Base-by-base conservation (phyloP, 2,888 invertebrate species). In the Microplitis manilae region DNA sequence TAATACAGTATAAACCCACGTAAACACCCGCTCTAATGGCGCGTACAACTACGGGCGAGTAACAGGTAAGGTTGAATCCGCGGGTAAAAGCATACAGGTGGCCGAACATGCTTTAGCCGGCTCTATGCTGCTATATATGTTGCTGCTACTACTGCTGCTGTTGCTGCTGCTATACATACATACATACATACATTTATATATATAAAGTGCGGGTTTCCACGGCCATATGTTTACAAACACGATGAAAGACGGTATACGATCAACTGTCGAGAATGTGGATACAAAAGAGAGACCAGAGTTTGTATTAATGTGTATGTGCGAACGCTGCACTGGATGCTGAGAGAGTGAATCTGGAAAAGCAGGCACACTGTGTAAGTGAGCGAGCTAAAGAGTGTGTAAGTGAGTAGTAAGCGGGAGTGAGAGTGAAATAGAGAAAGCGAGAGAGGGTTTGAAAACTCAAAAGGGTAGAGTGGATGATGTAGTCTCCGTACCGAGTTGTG, bases 11-110 rank as follows among this genome's bases (percentile, higher is more conserved):
- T 30, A 20, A 9, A 41, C 68, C 50, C 13, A 13, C 15, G n/a
- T 17, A 70, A 30, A 15, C 41, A 70, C 69, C 17, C 41, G 38
- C 41, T 76, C 67, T 73, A 68, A 76, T 77, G 79, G 78, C 75
- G 77, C 79, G 79, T 20, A 38, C 59, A 77, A 40, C 65, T 73
- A 83, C 50, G 8, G 85, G 83, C 83, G 87, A 87, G 89, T 89
- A 89, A 89, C 89, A 89, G 88, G 89, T 89, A 89, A 89, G 87
- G 87, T 86, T 88, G 87, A 85, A 88, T 87, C 86, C 86, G 85
- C 85, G 84, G 86, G 86, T 83, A 87, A 50, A 86, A 89, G 89
- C 89, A 89, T 89, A 89, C 89, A 89, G 89, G 89, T 89, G 89
- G 89, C 87, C 89, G 87, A 87, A 85, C 86, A 85, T 82, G 84